Base-by-base conservation (phyloP, 2,797 vertebrate genomes). In the Parambassis ranga region DNA sequence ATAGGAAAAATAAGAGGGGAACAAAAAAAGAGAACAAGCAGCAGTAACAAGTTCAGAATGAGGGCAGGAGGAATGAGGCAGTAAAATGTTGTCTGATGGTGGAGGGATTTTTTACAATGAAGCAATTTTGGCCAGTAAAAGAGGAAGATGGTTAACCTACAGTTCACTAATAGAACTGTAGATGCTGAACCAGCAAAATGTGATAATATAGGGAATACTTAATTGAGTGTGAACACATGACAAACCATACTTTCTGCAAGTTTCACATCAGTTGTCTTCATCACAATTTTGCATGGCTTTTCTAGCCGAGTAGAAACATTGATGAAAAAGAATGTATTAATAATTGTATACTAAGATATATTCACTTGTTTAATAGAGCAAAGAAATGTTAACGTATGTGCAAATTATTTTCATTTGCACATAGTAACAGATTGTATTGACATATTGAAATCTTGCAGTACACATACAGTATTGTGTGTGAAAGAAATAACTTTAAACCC, bases 41-140 rank as follows among this genome's bases (percentile, higher is more conserved):
- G 50, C 39, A 55, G 30, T 23, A 69, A 43, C 16, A 35, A 19
- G 70, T 62, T 75, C 38, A 74, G 44, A 20, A 22, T 13, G 49
- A 71, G 71, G 44, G 23, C 36, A 55, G 46, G 15, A 37, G 10
- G 23, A 23, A 51, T 38, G 1, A 32, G 48, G 53, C 30, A 20
- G 24, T 18, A 20, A 63, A 39, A 24, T 49, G 42, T 28, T 37
- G 31, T 42, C 27, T 64, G 32, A 71, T 26, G 60, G 31, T 53
- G 42, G 41, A 57, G n/a, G 31, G 51, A 51, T 78, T 31, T 49
- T n/a, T 4, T 28, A 31, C 43, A 32, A 31, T 19, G 44, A 1
- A 11, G 13, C 47, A 7, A 0, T 24, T 66, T 10, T 52, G 38
- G 60, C 7, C 24, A 16, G n/a, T 18, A 35, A 36, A 57, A 28